These are phyloP conservation scores for Typhlomys cinereus DNA, from an alignment of 2,113 vertebrate genomes.

Conservation along the genomic window DNA sequence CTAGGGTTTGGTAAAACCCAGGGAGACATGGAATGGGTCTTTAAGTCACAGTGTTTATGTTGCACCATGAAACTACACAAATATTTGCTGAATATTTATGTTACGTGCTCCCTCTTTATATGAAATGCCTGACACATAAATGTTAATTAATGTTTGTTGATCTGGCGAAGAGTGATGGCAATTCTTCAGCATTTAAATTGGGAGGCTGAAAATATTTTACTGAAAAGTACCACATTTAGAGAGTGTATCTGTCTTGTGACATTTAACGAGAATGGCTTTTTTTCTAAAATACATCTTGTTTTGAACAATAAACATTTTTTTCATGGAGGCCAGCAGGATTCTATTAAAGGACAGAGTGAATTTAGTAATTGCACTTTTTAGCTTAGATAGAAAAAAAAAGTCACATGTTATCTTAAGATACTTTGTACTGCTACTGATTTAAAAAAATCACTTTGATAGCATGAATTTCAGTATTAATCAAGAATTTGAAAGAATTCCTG, in stretches of 20 bases:
- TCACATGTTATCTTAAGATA: slow-evolving; percentile 75
- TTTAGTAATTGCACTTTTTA: slow-evolving; percentile 7
- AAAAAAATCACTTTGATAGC: slow-evolving; percentile 72
- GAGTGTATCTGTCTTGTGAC: neutral
- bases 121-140: slow-evolving; percentile 42
- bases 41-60: neutral
- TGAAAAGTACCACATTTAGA: slow-evolving; percentile 43
- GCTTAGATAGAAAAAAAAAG: slow-evolving; percentile 80
- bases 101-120: slow-evolving; percentile 12
- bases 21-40: neutral
- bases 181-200: slow-evolving; percentile 45
- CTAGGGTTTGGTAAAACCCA: neutral
- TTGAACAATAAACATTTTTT: slow-evolving; percentile 45
- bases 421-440: slow-evolving; percentile 75
- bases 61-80: neutral
- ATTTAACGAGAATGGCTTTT: slow-evolving; percentile 40
- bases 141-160: slow-evolving; percentile 58
- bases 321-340: slow-evolving; percentile 29
- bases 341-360: slow-evolving; percentile 15
- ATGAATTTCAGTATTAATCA: slow-evolving; percentile 62
- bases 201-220: slow-evolving; percentile 50
- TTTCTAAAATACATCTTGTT: slow-evolving; percentile 46
- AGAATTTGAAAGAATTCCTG: slow-evolving; percentile 65
- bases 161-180: slow-evolving; percentile 10
- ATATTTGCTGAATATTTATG: slow-evolving; percentile 51